Percentiles rank a stretch among this genome's conserved stretches.
Conservation (phyloP, 2,888 invertebrate genomes). For the Mellilla xanthometata region DNA sequence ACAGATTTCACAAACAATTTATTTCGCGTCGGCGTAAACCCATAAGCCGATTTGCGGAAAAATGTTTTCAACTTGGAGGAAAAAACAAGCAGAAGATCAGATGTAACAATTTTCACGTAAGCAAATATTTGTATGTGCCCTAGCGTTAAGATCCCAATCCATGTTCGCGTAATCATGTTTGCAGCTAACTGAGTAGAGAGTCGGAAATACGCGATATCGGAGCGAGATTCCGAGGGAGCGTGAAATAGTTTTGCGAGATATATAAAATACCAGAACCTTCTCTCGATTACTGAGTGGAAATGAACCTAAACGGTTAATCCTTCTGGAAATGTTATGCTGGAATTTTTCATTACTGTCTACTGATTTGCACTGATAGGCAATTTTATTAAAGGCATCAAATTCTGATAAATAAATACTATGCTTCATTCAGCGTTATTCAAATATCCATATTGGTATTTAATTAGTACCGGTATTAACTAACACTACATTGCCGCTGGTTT, state of each 20-base stretch:
- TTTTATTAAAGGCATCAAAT: not conserved
- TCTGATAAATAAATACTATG: not conserved
- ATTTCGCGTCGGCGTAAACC: conserved; percentile 1
- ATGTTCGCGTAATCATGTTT: conserved; percentile 39
- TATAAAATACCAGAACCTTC: conserved; percentile 37
- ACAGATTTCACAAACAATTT: conserved; percentile 3
- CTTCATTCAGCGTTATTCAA: not conserved
- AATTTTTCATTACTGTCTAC: conserved; percentile 14
- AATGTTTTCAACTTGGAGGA: conserved; percentile 17
- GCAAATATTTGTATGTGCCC: conserved; percentile 31
- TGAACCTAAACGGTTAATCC: conserved; percentile 13
- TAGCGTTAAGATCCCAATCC: conserved; percentile 32
- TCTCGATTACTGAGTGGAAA: conserved; percentile 10
- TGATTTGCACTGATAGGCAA: conserved; percentile 4
- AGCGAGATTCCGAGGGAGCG: conserved; percentile 40
- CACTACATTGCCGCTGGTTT: not conserved
- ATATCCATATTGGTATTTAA: not conserved
- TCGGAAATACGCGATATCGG: conserved; percentile 42
- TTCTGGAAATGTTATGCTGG: conserved; percentile 1
- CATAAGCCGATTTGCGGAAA: conserved; percentile 16
- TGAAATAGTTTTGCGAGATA: conserved; percentile 45
- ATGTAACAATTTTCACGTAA: conserved; percentile 24
- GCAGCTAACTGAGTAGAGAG: conserved; percentile 39
- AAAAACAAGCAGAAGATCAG: conserved; percentile 18
- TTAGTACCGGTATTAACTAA: not conserved